Base-by-base conservation (phyloP, 2,888 invertebrate genomes). In the Lepeophtheirus nordmannii region DNA sequence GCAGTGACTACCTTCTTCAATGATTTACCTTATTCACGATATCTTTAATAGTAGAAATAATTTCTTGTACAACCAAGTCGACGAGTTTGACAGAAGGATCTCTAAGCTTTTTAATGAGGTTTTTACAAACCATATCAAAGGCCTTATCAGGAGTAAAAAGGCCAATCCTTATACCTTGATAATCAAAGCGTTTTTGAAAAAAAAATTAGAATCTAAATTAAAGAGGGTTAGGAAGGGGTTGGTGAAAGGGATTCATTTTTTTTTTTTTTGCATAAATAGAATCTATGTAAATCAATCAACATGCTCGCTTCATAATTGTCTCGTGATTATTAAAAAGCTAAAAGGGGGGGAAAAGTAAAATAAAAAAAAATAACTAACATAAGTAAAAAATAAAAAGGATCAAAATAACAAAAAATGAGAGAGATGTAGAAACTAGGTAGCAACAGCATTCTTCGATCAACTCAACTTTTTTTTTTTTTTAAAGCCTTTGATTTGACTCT, bases 141-240 rank as follows among this genome's bases (percentile, higher is more conserved):
- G 98, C 98, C 94, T 96, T 94, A 77, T 99, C 98, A 10, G 98
- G 98, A 40, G 98, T 99, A 79, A 99, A 99, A 68, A 99, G 82
- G 74, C 98, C 98, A 71, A 97, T 91, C 79, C 92, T 81, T 72
- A 80, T 80, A 78, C 97, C 98, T 76, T 97, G 97, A 17, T 8
- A 57, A 2, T 1, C 14, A 23, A 14, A 57, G 7, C 11, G 9
- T 1, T 20, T 17, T 5, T 17, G 57, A 22, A 22, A 23, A 20
- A n/a, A 60, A n/a, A 60, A 60, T 23, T 23, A 22, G 60, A 60
- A 60, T 17, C n/a, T 37, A 8, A 46, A 46, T 46, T 46, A 46
- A 5, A 14, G 53, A 17, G 53, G 53, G 53, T n/a, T 2, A n/a
- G 2, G 53, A 46, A 5, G 17, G 53, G 1, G 53, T 1, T 14